Base-by-base conservation (phyloP, 2,888 invertebrate species). In the Metopia argyrocephala region DNA sequence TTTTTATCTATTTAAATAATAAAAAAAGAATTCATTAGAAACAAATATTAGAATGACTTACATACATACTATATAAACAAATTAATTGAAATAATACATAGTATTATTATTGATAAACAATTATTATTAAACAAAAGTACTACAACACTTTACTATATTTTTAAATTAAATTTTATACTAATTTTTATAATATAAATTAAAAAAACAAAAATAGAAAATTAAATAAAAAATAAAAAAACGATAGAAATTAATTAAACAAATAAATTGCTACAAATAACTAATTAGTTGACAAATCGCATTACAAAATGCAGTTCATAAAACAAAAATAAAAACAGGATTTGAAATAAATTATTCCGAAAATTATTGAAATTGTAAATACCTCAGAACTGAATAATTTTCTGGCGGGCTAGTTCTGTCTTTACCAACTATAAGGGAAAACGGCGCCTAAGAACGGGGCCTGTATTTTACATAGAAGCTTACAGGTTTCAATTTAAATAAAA, bases 141-240 rank as follows among this genome's bases (percentile, higher is more conserved):
- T 73, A 76, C 79, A 78, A 79, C 76, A 79, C 82, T 79, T 79
- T 79, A 82, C 82, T 79, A 78, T 76, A 82, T 79, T 82, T 82
- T 79, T 62, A 27, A 64, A 69, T 27, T 56, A 27, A 68, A 76
- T 28, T 68, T 62, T 66, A 50, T 20, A 70, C 57, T 64, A 57
- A 62, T 66, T 62, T 65, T 65, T 64, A 54, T 64, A n/a, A 28
- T 46, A 48, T 28, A 46, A 64, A 5, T 18, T 31, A 69, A 5
- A 62, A 50, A 54, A 50, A 5, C 15, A 15, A 27, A n/a, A 62
- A 57, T 15, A n/a, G 21, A 54, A 48, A 59, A 64, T 9, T 25
- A 66, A 31, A 25, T 23, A 12, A 18, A 25, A 20, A 52, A 68
- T 25, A 28, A 50, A 18, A 1, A 38, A 12, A 25, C 1, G 15